Evolutionary conservation across 2,113 vertebrate species (phyloP), one percentile per base, ranked within the genome.

Genomic region (Apteryx owenii): DNA sequence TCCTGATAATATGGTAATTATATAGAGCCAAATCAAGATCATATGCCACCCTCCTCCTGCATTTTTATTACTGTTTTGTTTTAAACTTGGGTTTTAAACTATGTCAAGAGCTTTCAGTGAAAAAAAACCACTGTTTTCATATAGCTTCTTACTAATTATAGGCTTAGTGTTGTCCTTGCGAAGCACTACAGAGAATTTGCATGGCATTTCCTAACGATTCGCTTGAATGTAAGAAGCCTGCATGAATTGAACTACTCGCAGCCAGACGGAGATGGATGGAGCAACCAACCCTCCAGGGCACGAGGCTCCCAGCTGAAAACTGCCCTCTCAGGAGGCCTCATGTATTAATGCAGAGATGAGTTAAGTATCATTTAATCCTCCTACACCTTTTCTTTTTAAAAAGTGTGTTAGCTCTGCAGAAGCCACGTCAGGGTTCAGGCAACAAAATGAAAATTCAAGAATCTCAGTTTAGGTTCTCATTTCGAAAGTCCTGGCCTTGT

Each of bases 71-170:
- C 38, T 7, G 23, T 18, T 64, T 44, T 56, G 31, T 19, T 75
- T 66, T 29, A 75, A 72, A 84, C 46, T 18, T 9, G n/a, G 36
- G n/a, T 21, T 42, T 78, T 23, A 26, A 65, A 81, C 42, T 17
- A 26, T 8, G 28, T 31, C 6, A 60, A 85, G 53, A 60, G 56
- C 28, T 84, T 76, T 50, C 5, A 71, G 58, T 40, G 33, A 44
- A 79, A 21, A 50, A 70, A 72, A 61, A 2, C 8, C 14, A 3
- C 22, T 9, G 17, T 33, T n/a, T 69, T 12, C 25, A 22, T 19
- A 7, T 7, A 0, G 0, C 64, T 31, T 16, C 64, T 54, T 6
- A 2, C 15, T 5, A 22, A 38, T 0, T 1, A 17, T n/a, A 64
- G 60, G 48, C 31, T 31, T 1, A 3, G 10, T 4, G 26, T 3